Evolutionary conservation across 1,140 invertebrate genomes (phyloP), one percentile per base, ranked within the genome.

Genomic region (Drosophila melanica): DNA sequence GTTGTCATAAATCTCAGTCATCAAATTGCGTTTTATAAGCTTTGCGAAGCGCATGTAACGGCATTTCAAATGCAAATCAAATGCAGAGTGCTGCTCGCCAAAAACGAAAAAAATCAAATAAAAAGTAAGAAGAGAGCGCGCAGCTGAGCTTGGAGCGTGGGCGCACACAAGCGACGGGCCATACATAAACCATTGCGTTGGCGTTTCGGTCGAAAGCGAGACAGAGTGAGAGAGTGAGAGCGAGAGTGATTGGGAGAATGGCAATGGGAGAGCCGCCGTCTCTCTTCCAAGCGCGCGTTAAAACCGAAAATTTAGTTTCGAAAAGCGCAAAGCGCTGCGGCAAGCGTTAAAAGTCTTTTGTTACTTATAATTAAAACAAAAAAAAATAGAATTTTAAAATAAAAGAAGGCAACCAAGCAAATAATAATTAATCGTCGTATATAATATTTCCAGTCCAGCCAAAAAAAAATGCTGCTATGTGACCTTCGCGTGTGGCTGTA

Each of bases 261-360:
- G 14, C 10, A 12, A n/a, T 20, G 48, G 16, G 39, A 41, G 18
- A 42, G 10, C 14, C 14, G 18, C 33, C 33, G 33, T 35, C 33
- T 35, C 33, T 35, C 33, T 35, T 8, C 10, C 42, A 41, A 51
- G 55, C 48, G 23, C 57, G 71, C 39, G 54, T 16, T 58, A 44
- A 74, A 54, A 63, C 39, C 42, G 64, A 66, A 66, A 74, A 51
- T 69, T 57, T 30, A 35, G 70, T 60, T 73, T 73, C 55, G 63
- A 67, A 72, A 66, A 71, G 30, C 39, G 51, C 53, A 35, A 71
- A 59, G 64, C 41, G 63, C 70, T 74, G 64, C 64, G 65, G 57
- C 64, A 74, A 62, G 7, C 71, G 53, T 62, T 62, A 50, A 69
- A 69, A 74, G 55, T 73, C 70, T 68, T 68, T 73, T 73, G 70